phyloP scores from a whole-genome alignment of 1,140 invertebrate species.

The Calliphora vicina region DNA sequence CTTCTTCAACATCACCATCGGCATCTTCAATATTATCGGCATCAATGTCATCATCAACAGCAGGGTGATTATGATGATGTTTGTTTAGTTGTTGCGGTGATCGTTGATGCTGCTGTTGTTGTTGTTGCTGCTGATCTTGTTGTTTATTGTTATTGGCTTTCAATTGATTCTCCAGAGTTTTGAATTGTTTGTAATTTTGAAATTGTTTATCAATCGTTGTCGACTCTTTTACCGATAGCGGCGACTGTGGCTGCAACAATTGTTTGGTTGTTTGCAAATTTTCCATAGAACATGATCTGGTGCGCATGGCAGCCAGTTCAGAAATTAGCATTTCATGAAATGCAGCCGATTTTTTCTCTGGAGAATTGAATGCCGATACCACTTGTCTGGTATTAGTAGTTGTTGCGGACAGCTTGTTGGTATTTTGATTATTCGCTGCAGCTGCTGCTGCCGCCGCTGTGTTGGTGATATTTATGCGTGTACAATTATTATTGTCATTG shows the following conservation, averaged over 20 bases:
- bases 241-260: neutral
- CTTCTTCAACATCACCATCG: conserved; percentile 45
- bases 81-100: neutral
- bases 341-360: conserved; percentile 56
- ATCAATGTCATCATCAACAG: conserved; percentile 54
- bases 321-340: conserved; percentile 63
- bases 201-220: neutral
- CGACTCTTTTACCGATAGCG: conserved; percentile 37
- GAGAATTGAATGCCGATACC: conserved; percentile 41
- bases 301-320: conserved; percentile 61
- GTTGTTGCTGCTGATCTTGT: conserved; percentile 9
- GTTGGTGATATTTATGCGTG: conserved; percentile 47
- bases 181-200: neutral
- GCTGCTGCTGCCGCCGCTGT: neutral
- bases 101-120: conserved; percentile 25
- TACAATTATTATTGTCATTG: conserved; percentile 44
- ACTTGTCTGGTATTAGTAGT: conserved; percentile 4
- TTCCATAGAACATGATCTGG: conserved; percentile 55
- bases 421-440: neutral
- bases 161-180: neutral
- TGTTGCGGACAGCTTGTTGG: conserved; percentile 42
- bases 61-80: neutral
- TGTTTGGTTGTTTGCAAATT: conserved; percentile 45
- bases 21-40: conserved; percentile 53
- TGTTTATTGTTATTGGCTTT: neutral